Evolutionary conservation across 2,113 vertebrate species (phyloP), one percentile per base, ranked within the genome.

Genomic region (Calidris pugnax): DNA sequence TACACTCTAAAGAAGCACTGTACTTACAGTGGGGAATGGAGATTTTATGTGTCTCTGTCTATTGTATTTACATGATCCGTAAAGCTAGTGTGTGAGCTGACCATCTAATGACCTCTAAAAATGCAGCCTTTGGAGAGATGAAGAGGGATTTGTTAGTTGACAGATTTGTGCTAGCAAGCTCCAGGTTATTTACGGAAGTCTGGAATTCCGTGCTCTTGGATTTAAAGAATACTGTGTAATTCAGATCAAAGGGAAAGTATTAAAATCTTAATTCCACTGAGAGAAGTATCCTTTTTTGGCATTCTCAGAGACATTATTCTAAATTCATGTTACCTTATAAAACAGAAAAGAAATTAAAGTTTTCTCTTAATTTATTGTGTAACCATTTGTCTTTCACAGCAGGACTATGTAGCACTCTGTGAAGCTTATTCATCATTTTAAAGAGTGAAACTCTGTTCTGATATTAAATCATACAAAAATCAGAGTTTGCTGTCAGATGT

Each of bases 61-160:
- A 0, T 47, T 79, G 14, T 10, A 83, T 77, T 67, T 83, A 43
- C 16, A 8, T 88, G 41, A 41, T 63, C 82, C 74, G 33, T 62
- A 86, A 69, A 83, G 72, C 59, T 81, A 64, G 66, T 50, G 48
- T 87, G 86, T 76, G 87, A 95, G 89, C 89, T 96, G 92, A 94
- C 88, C 95, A 92, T 76, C 77, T 95, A 85, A 90, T 95, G 94
- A 97, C 97, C 89, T 97, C 87, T 96, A 76, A 59, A 97, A 93
- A 89, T 79, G 57, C 69, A 93, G 96, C 69, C 89, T 96, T 95
- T 96, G 89, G 89, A 85, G 84, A 92, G 73, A 95, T 91, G 88
- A 95, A 90, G 57, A 84, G 84, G 94, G 96, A 96, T 97, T 97
- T 97, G 39, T 93, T 85, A 81, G 64, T 87, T 85, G 94, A 66